phyloP scores from a whole-genome alignment of 2,888 invertebrate genomes.

The Smittia aterrima region DNA sequence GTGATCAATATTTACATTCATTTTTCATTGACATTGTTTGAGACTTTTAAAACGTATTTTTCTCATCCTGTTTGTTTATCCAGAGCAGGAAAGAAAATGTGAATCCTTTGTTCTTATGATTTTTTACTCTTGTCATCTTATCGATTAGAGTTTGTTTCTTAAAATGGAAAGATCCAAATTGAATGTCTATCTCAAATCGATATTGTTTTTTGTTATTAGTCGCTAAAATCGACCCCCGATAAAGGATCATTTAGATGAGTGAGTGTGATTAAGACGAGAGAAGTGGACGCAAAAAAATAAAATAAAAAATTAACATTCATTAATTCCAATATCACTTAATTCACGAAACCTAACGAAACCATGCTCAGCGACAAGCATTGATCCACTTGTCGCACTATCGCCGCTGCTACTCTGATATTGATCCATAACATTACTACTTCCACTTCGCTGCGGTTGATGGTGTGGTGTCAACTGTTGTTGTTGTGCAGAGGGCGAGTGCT shows the following conservation, averaged over 20 bases:
- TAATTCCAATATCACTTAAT: slow-evolving; percentile 58
- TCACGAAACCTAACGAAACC: slow-evolving; percentile 84
- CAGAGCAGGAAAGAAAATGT: slow-evolving; percentile 34
- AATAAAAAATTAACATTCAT: slow-evolving; percentile 42
- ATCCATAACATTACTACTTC: slow-evolving; percentile 43
- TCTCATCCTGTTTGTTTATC: slow-evolving; percentile 24
- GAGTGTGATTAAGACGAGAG: neutral
- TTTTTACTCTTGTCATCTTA: neutral
- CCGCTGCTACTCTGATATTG: slow-evolving; percentile 57
- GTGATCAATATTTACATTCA: slow-evolving; percentile 31
- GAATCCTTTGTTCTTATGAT: neutral
- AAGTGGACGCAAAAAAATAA: slow-evolving; percentile 38
- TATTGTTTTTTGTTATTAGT: no score
- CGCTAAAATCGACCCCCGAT: no score
- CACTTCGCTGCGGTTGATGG: slow-evolving; percentile 52
- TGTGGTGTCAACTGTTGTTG: slow-evolving; percentile 52
- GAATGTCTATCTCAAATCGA: no score
- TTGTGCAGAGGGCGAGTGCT: slow-evolving; percentile 50
- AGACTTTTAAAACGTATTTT: slow-evolving; percentile 24
- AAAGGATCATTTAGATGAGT: neutral
- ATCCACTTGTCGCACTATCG: slow-evolving; percentile 59
- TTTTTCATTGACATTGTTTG: slow-evolving; percentile 35
- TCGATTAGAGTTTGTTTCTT: no score
- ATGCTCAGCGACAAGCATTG: slow-evolving; percentile 88
- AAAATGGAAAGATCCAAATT: no score